These are phyloP conservation scores for Helicoverpa assulta DNA, from an alignment of 2,888 invertebrate genomes.

Conservation along the genomic window DNA sequence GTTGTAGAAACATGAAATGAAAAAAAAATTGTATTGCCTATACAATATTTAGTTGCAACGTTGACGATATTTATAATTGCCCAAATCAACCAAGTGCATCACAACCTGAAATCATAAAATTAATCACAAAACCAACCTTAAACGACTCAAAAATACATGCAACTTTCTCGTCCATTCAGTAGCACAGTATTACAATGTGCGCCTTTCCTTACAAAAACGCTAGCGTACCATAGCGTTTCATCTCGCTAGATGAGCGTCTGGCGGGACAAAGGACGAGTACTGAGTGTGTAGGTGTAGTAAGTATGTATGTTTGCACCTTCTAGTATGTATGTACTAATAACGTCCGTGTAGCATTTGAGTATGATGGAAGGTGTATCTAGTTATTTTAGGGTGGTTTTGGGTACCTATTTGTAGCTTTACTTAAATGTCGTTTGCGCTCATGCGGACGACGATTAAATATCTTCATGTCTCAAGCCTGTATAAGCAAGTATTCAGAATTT, in stretches of 20 bases:
- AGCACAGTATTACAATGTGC: conserved; percentile 5
- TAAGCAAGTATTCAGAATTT: no score
- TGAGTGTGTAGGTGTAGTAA: conserved; percentile 1
- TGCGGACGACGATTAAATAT: no score
- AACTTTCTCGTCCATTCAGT: conserved; percentile 1
- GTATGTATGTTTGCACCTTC: conserved; percentile 8
- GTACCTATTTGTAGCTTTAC: no score
- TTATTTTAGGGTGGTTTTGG: not conserved
- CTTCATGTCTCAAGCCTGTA: no score
- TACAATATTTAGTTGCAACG: no score
- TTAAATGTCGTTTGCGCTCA: no score
- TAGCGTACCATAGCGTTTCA: conserved; percentile 46
- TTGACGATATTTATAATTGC: no score
- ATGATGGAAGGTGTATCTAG: not conserved
- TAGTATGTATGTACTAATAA: conserved; percentile 42
- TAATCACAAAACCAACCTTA: not conserved
- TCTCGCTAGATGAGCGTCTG: conserved; percentile 53
- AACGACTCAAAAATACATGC: not conserved
- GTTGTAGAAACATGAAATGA: no score
- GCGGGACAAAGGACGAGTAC: conserved; percentile 50
- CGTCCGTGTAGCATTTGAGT: conserved; percentile 23
- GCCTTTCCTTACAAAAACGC: conserved; percentile 31
- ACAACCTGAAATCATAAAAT: not conserved
- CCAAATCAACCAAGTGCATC: no score
- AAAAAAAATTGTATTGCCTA: no score